These are phyloP conservation scores for Cotesia vestalis DNA, from an alignment of 1,140 invertebrate genomes.

Conservation along the genomic window DNA sequence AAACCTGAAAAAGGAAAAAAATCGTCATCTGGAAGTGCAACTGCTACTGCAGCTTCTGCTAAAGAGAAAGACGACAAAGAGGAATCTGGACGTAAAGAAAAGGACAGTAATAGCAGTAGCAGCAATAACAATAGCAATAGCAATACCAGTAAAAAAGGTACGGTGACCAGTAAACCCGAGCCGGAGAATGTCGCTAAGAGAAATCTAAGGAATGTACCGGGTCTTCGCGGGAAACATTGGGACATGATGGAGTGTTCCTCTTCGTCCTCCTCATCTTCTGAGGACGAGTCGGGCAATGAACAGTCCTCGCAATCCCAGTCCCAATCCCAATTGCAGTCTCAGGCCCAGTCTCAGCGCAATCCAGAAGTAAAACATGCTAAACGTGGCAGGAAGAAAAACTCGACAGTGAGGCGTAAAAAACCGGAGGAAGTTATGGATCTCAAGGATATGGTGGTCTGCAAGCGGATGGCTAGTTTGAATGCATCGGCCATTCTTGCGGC, in stretches of 20 bases:
- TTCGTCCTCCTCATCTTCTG: conserved; percentile 58
- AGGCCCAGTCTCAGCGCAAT: too few relatives aligned
- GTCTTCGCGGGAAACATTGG: conserved; percentile 84
- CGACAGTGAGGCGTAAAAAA: conserved; percentile 64
- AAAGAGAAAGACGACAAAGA: conserved; percentile 43
- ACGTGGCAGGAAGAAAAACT: conserved; percentile 52
- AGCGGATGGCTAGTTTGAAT: conserved; percentile 92
- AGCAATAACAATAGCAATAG: conserved; percentile 1
- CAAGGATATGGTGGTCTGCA: conserved; percentile 87
- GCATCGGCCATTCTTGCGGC: conserved; percentile 91
- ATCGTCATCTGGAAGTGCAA: conserved; percentile 33
- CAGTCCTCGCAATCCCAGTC: conserved; percentile 34
- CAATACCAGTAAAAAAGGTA: too few relatives aligned
- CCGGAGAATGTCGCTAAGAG: conserved; percentile 57
- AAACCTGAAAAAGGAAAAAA: conserved; percentile 43
- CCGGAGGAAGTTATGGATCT: conserved; percentile 83
- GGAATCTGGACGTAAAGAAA: conserved; percentile 47
- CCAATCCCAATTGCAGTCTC: too few relatives aligned
- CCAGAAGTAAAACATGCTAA: conserved; percentile 58
- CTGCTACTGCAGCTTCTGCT: background rate
- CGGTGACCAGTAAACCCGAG: conserved; percentile 4
- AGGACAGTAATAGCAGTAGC: conserved; percentile 52
- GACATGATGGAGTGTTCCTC: conserved; percentile 75
- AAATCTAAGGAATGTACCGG: conserved; percentile 76
- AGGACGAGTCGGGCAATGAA: conserved; percentile 63